Evolutionary conservation across 1,140 invertebrate species (phyloP).

Genomic region (Drosophila erecta): DNA sequence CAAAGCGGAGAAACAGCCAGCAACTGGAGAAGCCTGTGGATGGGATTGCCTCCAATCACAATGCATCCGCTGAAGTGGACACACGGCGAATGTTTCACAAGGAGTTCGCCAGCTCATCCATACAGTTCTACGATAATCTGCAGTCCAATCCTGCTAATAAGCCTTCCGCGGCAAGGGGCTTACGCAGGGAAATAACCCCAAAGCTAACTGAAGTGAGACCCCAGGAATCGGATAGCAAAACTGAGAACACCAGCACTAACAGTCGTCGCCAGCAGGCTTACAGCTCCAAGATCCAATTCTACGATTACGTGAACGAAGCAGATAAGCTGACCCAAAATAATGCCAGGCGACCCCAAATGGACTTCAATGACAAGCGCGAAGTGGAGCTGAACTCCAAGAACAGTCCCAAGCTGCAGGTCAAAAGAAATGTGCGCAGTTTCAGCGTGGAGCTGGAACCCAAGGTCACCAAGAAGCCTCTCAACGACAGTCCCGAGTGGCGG

Average conservation of each 20-base stretch:
- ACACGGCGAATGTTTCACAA: conserved; percentile 75
- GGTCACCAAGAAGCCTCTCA: conserved; percentile 63
- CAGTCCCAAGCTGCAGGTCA: conserved; percentile 78
- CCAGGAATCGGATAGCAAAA: conserved; percentile 7
- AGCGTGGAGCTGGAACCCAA: conserved; percentile 54
- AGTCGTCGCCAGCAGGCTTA: conserved; percentile 69
- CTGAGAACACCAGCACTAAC: conserved; percentile 32
- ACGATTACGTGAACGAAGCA: conserved; percentile 68
- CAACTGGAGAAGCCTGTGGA: conserved; percentile 45
- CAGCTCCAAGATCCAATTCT: conserved; percentile 78
- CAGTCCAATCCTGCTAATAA: conserved; percentile 35
- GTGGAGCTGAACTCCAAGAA: conserved; percentile 77
- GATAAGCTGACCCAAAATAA: conserved; percentile 66
- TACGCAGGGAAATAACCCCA: conserved; percentile 58
- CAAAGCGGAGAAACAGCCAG: conserved; percentile 67
- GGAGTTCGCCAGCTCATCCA: conserved; percentile 79
- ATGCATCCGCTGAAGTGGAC: conserved; percentile 49
- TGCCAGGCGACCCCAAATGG: conserved; percentile 68
- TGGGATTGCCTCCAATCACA: conserved; percentile 2
- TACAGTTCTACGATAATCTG: conserved; percentile 78
- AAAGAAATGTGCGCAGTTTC: conserved; percentile 72
- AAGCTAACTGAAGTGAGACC: conserved; percentile 67
- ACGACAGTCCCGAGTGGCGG: conserved; percentile 43
- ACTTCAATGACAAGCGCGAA: conserved; percentile 79
- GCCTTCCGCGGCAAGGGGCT: conserved; percentile 10